phyloP scores from a whole-genome alignment of 1,140 invertebrate species.

The Drosophila nikananu region DNA sequence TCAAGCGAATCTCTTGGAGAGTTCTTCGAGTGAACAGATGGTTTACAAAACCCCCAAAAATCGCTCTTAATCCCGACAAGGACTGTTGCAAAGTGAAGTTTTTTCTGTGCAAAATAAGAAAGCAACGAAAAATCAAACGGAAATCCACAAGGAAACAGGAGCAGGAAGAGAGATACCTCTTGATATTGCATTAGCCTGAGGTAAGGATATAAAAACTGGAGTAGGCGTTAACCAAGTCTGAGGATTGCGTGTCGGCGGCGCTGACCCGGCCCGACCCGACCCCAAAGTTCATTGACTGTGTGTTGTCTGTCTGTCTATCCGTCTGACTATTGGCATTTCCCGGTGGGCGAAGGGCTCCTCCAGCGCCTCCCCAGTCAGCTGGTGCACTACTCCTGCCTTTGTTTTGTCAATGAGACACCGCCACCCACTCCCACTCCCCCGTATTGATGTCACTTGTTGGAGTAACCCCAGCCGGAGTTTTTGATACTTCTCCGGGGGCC shows the following conservation, averaged over 20 bases:
- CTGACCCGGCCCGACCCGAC: slow-evolving; percentile 37
- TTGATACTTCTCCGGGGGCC: slow-evolving; percentile 25
- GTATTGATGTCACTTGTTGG: slow-evolving; percentile 61
- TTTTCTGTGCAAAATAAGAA: slow-evolving; percentile 63
- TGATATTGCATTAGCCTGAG: slow-evolving; percentile 30
- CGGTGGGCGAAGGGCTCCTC: slow-evolving; percentile 18
- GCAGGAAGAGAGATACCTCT: slow-evolving; percentile 18
- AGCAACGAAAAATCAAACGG: slow-evolving; percentile 17
- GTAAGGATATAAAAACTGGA: slow-evolving; percentile 49
- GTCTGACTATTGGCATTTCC: slow-evolving; percentile 66
- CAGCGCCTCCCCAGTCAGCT: slow-evolving; percentile 43
- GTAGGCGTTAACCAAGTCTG: slow-evolving; percentile 55
- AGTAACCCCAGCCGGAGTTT: slow-evolving; percentile 47
- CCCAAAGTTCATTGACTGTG: slow-evolving; percentile 78
- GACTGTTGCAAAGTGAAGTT: slow-evolving; percentile 73
- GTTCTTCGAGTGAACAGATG: slow-evolving; percentile 57
- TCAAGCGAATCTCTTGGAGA: slow-evolving; percentile 15
- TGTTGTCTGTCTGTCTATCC: slow-evolving; percentile 33
- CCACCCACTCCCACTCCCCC: background rate
- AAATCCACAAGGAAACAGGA: slow-evolving; percentile 11
- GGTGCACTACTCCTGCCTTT: slow-evolving; percentile 55
- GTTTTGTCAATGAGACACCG: slow-evolving; percentile 71
- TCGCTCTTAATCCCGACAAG: slow-evolving; percentile 46
- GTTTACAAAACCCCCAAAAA: slow-evolving; percentile 56
- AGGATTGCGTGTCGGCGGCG: slow-evolving; percentile 57